Percentiles rank a stretch among this genome's conserved stretches.
Conservation (phyloP, 2,113 vertebrate species). For the Laterallus jamaicensis region DNA sequence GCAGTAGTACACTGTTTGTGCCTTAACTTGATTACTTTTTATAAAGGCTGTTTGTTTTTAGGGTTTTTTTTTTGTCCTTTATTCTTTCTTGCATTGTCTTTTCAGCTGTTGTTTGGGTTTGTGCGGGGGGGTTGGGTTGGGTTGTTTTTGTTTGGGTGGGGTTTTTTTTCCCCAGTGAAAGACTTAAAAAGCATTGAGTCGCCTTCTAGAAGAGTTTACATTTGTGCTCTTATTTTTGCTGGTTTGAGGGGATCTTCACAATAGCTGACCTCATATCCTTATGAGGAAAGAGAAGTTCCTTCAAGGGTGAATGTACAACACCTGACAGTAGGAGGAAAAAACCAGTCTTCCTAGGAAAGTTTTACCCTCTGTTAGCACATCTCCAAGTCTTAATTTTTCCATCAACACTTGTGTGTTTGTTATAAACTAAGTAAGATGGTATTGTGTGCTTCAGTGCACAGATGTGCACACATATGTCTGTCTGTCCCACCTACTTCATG, state of each 20-base stretch:
- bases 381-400: not conserved
- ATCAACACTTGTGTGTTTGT: not conserved
- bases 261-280: constrained; percentile 50
- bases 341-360: not conserved
- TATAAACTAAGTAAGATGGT: not conserved
- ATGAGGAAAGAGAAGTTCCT: constrained; percentile 27
- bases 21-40: not conserved
- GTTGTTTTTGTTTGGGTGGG: not conserved
- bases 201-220: constrained; percentile 9
- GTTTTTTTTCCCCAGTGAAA: not conserved
- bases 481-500: not conserved
- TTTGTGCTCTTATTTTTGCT: constrained; percentile 22
- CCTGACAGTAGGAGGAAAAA: not conserved
- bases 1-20: not conserved
- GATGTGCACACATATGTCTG: not conserved
- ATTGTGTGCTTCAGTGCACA: not conserved
- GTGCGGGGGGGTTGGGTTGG: too few relatives aligned
- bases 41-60: not conserved
- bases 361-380: not conserved
- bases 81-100: not conserved
- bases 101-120: constrained; percentile 10
- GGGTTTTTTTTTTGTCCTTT: not conserved
- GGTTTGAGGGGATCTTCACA: constrained; percentile 28
- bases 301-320: constrained; percentile 15
- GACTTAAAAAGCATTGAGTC: not conserved